Base-by-base conservation (phyloP, 2,888 invertebrate genomes). In the Synanthedon formicaeformis region DNA sequence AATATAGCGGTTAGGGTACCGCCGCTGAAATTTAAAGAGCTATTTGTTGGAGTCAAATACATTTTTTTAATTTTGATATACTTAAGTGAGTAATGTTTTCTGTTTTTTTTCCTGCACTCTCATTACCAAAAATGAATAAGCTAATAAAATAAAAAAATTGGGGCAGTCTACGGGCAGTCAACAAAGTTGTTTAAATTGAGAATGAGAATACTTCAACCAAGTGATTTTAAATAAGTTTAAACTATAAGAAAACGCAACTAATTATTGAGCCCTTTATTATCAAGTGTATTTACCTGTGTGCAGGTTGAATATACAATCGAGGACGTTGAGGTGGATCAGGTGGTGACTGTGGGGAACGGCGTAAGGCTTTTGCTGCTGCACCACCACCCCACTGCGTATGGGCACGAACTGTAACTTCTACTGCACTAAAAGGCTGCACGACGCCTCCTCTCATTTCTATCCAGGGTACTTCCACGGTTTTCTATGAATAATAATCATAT, bases 321-420 rank as follows among this genome's bases (percentile, higher is more conserved):
- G 94, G 90, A 53, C 91, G 34, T 0, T 88, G 83, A 0, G 97
- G 97, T 23, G 91, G 91, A 1, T 92, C 90, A 0, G 97, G 97
- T 18, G 91, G 91, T 10, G 95, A 94, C 57, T 94, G 91, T 0
- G 97, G 97, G 0, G 96, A 94, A 64, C 89, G 89, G 0, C 94
- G 70, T n/a, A 83, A 81, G 0, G 90, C 89, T 0, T 90, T 84
- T 0, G 91, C 90, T 14, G 90, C 89, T 2, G 89, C 81, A 0
- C 95, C 92, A 2, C 92, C 90, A 13, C 94, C 94, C 96, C 97
- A 97, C 64, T 92, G 92, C 0, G 96, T 95, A 70, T 92, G 93
- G 1, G 96, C 93, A 41, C 94, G 91, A 4, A 97, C 90, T 1
- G 92, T 91, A 16, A 96, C 91, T 54, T 91, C 91, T 53, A 96